These are phyloP conservation scores for Argyrosomus regius DNA, from an alignment of 2,797 vertebrate species.

Conservation along the genomic window DNA sequence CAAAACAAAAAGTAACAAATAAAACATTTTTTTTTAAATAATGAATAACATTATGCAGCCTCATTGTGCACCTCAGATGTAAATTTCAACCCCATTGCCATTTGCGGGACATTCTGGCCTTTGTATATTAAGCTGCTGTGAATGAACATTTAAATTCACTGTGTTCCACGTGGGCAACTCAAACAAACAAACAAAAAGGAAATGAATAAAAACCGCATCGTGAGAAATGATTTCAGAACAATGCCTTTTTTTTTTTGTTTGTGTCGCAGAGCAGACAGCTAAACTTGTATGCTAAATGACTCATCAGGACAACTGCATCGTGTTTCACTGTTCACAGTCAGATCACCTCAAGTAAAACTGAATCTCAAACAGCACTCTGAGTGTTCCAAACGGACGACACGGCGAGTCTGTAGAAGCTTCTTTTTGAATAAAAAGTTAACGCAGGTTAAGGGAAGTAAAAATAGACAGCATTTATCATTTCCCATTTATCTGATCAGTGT, in stretches of 20 bases:
- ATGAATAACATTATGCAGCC: background rate
- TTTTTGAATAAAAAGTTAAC: constrained; percentile 67
- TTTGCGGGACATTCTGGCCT: constrained; percentile 12
- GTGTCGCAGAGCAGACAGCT: constrained; percentile 16
- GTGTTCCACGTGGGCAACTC: background rate
- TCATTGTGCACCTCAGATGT: background rate
- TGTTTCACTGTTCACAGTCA: constrained; percentile 46
- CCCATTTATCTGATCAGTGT: constrained; percentile 84
- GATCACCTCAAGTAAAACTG: constrained; percentile 51
- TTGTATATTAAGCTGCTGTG: background rate
- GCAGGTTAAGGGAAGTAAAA: constrained; percentile 79
- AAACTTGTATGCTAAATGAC: constrained; percentile 45
- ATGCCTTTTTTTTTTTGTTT: constrained; percentile 10
- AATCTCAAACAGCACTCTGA: constrained; percentile 43
- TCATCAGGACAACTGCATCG: constrained; percentile 38
- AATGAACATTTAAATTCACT: constrained; percentile 20
- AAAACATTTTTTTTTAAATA: background rate
- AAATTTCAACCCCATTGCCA: constrained; percentile 17
- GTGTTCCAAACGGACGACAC: constrained; percentile 23
- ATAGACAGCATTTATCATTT: constrained; percentile 83
- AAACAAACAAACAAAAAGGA: constrained; percentile 11
- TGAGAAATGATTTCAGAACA: constrained; percentile 17
- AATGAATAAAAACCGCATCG: constrained; percentile 5
- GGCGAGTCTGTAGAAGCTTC: constrained; percentile 9
- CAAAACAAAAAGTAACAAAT: background rate